These are phyloP conservation scores for Puma concolor DNA, from an alignment of 2,113 vertebrate genomes.

Conservation along the genomic window DNA sequence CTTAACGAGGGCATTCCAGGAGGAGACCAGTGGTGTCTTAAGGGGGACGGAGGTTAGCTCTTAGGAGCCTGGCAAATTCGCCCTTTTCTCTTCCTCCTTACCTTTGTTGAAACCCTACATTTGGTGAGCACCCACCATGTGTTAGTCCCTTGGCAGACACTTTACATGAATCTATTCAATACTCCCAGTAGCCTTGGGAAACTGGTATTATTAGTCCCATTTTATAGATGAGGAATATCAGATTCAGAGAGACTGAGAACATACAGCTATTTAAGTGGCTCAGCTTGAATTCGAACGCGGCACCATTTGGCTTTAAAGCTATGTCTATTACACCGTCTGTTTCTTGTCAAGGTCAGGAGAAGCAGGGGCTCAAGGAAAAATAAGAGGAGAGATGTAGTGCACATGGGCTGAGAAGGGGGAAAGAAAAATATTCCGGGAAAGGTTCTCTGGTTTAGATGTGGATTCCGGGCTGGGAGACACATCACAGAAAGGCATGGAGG, in stretches of 20 bases:
- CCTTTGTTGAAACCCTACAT: background rate
- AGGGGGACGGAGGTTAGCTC: background rate
- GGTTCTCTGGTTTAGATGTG: constrained; percentile 59
- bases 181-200: background rate
- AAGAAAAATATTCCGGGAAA: background rate
- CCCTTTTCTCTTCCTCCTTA: background rate
- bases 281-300: background rate
- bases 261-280: constrained; percentile 11
- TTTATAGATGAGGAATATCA: background rate
- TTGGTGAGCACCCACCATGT: constrained; percentile 9
- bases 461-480: constrained; percentile 26
- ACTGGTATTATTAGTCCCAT: background rate
- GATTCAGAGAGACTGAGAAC: constrained; percentile 31
- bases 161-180: background rate
- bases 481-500: background rate
- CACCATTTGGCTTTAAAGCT: background rate
- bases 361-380: constrained; percentile 57
- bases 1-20: background rate
- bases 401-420: background rate
- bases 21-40: background rate
- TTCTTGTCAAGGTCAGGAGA: constrained; percentile 43
- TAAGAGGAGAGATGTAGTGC: constrained; percentile 30
- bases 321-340: background rate
- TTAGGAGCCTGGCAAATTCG: background rate
- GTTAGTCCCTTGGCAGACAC: background rate